Percentiles rank a stretch among this genome's conserved stretches.
These are phyloP conservation scores for Goniozus legneri DNA, from an alignment of 1,140 invertebrate species.

Conservation along the genomic window DNA sequence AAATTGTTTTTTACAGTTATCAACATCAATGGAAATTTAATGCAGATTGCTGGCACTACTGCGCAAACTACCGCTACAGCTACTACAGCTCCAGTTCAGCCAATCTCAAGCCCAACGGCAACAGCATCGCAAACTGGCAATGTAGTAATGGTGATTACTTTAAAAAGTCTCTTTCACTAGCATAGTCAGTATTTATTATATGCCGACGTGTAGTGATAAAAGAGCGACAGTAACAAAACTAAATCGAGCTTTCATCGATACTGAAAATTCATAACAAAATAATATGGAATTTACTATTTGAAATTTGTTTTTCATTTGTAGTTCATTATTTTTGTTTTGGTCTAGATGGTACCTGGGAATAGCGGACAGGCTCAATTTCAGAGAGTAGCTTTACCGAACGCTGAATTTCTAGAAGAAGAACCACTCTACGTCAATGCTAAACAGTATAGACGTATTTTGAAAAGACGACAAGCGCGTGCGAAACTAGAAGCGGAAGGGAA, in stretches of 20 bases:
- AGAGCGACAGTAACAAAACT: conserved; percentile 36
- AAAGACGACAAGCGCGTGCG: conserved; percentile 83
- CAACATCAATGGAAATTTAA: conserved; percentile 71
- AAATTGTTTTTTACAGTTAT: conserved; percentile 56
- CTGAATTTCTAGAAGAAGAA: conserved; percentile 84
- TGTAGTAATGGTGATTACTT: conserved; percentile 60
- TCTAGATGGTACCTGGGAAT: conserved; percentile 64
- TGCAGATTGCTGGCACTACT: conserved; percentile 61
- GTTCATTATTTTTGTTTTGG: conserved; percentile 1
- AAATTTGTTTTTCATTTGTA: not conserved
- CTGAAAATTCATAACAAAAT: too few species aligned
- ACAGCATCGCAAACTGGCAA: conserved; percentile 68
- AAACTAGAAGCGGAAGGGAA: conserved; percentile 89
- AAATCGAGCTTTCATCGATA: not conserved
- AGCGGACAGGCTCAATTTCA: conserved; percentile 60
- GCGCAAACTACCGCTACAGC: conserved; percentile 52
- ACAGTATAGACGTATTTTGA: conserved; percentile 91
- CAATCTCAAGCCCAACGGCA: conserved; percentile 57
- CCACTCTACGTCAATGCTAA: conserved; percentile 98
- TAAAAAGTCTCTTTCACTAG: conserved; percentile 42
- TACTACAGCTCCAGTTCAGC: conserved; percentile 53
- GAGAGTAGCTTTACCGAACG: conserved; percentile 62
- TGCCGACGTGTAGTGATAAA: conserved; percentile 46
- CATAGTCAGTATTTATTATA: conserved; percentile 42
- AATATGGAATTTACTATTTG: not conserved